Evolutionary conservation across 2,797 vertebrate species (phyloP), one percentile per base, ranked within the genome.

Genomic region (Sardinella longiceps): DNA sequence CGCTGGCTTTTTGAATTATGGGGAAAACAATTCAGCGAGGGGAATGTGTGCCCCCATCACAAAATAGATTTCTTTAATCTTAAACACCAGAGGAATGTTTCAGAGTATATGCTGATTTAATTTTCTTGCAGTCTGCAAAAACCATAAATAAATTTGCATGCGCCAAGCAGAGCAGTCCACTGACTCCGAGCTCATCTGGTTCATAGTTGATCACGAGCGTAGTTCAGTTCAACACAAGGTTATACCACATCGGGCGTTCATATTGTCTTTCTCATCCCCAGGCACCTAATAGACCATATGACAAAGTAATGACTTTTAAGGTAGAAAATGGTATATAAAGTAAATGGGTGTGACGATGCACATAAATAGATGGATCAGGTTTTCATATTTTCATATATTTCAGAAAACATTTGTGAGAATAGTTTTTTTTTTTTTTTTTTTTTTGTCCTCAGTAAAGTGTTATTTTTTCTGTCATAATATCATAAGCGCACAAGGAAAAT

Each of bases 61-160:
- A 86, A 92, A 93, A 93, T 90, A 91, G 89, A 94, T 92, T 93
- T 90, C 53, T 88, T 89, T 93, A 94, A 94, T 94, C 91, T 94
- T 90, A 92, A 93, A 91, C 90, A 91, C 87, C 82, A 90, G 81
- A 58, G 58, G 89, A 90, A 86, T 85, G 86, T 92, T 92, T 91
- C 86, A 87, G 90, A 91, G 89, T 91, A 89, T 93, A 92, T 94
- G 91, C 93, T 93, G 92, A 94, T 95, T 95, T 93, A 90, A 95
- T 95, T 93, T 92, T 92, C 92, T 90, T 80, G 86, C 84, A 87
- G 90, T 91, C 88, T 88, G 85, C 60, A 50, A 86, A 86, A 87
- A 88, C 93, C 90, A 91, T 94, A 93, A 93, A 94, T 93, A 92
- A 87, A 94, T 94, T 93, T 93, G 85, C 92, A 94, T 94, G 91